Evolutionary conservation across 2,888 invertebrate species (phyloP).

Genomic region (Drosophila longiperda): DNA sequence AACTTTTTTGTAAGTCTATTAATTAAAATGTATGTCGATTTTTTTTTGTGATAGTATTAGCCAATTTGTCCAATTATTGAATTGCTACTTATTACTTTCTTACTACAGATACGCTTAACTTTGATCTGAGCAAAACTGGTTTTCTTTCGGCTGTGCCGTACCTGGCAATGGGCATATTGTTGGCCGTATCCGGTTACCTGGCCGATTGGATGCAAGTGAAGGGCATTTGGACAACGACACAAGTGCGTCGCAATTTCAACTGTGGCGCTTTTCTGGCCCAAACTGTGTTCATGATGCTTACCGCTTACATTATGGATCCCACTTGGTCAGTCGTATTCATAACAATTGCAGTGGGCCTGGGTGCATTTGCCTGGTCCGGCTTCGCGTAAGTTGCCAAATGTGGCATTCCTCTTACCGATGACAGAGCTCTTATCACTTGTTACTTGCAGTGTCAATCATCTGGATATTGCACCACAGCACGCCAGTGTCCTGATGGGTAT

Average conservation of each 20-base stretch:
- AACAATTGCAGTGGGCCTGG: slow-evolving; percentile 94
- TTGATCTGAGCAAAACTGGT: slow-evolving; percentile 91
- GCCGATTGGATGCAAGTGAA: slow-evolving; percentile 91
- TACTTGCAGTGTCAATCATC: slow-evolving; percentile 89
- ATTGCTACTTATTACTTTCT: neutral
- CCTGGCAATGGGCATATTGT: slow-evolving; percentile 92
- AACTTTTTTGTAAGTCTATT: neutral
- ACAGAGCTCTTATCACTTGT: slow-evolving; percentile 3
- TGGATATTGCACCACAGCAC: slow-evolving; percentile 96
- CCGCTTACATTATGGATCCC: slow-evolving; percentile 90
- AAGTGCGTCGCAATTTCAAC: slow-evolving; percentile 90
- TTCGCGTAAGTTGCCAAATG: slow-evolving; percentile 88
- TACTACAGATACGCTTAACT: slow-evolving; percentile 89
- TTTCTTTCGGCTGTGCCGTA: slow-evolving; percentile 95
- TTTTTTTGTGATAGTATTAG: neutral
- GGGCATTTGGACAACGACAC: slow-evolving; percentile 89
- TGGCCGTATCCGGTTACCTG: slow-evolving; percentile 92
- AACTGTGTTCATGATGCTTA: slow-evolving; percentile 93
- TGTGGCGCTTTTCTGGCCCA: slow-evolving; percentile 91
- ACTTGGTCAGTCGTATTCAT: slow-evolving; percentile 91
- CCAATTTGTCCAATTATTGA: neutral
- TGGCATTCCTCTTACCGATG: neutral
- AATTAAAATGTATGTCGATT: neutral
- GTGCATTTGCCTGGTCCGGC: slow-evolving; percentile 97
- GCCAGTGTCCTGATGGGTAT: slow-evolving; percentile 96